A percentile compares a stretch with the other conserved stretches of the same genome.
phyloP scores from a whole-genome alignment of 2,888 invertebrate genomes.

The Caenorhabditis virilis region DNA sequence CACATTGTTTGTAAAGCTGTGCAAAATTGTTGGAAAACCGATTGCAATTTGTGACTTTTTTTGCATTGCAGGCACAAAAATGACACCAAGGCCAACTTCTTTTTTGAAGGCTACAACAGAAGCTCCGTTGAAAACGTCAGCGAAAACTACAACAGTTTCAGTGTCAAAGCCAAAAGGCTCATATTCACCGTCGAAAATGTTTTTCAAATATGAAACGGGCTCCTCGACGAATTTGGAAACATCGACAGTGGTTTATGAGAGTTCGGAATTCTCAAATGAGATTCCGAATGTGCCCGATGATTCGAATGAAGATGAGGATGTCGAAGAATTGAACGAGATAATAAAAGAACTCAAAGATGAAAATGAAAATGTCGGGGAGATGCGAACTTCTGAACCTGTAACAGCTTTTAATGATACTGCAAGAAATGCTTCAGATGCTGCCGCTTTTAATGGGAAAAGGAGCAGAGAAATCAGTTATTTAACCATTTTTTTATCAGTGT shows the following conservation, averaged over 20 bases:
- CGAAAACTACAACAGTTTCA: conserved; percentile 6
- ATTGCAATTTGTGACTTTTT: too few relatives aligned
- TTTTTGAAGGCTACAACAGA: too few relatives aligned
- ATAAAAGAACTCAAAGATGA: conserved; percentile 26
- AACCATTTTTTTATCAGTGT: too few relatives aligned
- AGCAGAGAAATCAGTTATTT: too few relatives aligned
- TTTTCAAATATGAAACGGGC: conserved; percentile 33
- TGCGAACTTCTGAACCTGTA: conserved; percentile 7
- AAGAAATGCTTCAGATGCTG: too few relatives aligned
- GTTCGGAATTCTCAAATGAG: conserved; percentile 17
- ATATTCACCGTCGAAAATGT: conserved; percentile 34
- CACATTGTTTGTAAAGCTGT: too few relatives aligned
- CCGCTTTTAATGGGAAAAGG: too few relatives aligned
- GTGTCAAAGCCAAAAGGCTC: conserved; percentile 13
- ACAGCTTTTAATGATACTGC: too few relatives aligned
- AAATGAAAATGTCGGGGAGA: conserved; percentile 25
- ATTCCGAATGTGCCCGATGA: conserved; percentile 10
- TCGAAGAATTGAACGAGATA: conserved; percentile 29
- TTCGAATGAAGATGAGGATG: conserved; percentile 14
- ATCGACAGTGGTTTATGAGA: conserved; percentile 5
- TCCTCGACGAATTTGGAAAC: too few relatives aligned
- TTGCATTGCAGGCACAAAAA: too few relatives aligned
- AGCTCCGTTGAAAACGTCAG: too few relatives aligned
- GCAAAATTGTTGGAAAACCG: too few relatives aligned
- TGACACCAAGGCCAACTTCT: background rate